Conservation (phyloP, 2,888 invertebrate species). For the Diachrysia chrysitis region DNA sequence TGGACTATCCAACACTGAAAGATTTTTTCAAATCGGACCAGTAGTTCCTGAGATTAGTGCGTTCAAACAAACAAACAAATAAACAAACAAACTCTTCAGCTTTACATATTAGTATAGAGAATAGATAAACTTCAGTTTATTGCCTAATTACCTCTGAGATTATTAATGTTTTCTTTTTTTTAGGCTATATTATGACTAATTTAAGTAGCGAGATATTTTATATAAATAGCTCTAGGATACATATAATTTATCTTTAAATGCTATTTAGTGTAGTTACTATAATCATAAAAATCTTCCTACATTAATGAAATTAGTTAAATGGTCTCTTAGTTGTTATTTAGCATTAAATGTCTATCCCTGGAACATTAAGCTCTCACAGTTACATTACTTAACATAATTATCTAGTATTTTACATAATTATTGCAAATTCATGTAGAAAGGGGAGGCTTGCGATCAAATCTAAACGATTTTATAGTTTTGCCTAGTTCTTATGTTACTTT, state of each 20-base stretch:
- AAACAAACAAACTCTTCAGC: no score
- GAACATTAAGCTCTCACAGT: conserved; percentile 39
- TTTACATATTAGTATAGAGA: no score
- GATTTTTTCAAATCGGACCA: no score
- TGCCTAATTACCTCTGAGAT: background rate
- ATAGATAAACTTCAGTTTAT: background rate
- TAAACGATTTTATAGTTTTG: conserved; percentile 61
- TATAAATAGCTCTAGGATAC: background rate
- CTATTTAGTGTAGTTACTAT: background rate
- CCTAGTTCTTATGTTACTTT: conserved; percentile 64
- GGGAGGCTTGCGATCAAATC: conserved; percentile 65
- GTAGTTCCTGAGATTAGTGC: no score
- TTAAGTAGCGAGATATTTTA: background rate
- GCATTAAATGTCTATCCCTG: conserved; percentile 42
- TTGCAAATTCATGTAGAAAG: conserved; percentile 74
- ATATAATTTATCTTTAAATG: background rate
- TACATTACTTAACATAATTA: conserved; percentile 63
- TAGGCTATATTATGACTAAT: background rate
- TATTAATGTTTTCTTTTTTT: background rate
- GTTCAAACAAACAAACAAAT: no score
- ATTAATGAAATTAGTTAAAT: conserved; percentile 29
- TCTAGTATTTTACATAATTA: conserved; percentile 73
- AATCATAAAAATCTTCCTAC: conserved; percentile 10
- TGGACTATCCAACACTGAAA: no score
- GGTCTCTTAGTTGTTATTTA: conserved; percentile 40